Base-by-base conservation (phyloP, 1,140 invertebrate species). In the Habropoda laboriosa region DNA sequence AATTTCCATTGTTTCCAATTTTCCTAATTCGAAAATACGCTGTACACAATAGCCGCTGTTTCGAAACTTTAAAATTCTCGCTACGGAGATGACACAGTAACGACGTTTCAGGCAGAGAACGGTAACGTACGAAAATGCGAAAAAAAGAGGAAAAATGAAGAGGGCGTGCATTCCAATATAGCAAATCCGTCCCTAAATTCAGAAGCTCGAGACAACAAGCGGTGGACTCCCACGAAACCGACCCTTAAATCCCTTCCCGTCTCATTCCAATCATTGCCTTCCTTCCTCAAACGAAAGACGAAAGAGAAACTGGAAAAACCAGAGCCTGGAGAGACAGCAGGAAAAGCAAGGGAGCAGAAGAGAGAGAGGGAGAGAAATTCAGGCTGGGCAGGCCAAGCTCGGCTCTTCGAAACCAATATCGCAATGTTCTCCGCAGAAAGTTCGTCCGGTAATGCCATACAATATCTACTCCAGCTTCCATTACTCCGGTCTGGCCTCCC, bases 401-500 rank as follows among this genome's bases (percentile, higher is more conserved):
- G 49, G 49, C 82, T 84, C 85, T 81, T 85, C 87, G 90, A 92
- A 92, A 91, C 92, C 91, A 92, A 92, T 92, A 92, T 92, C 84
- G 89, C 89, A 88, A 91, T 91, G 90, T 91, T 91, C 84, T 81
- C 86, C 82, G 87, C 81, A 85, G 83, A 91, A 92, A 92, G 90
- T 92, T 92, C 89, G 87, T 86, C 89, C 87, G 81, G 91, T 92
- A 92, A 92, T 92, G 88, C 91, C 90, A 89, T 90, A 90, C 89
- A 90, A 92, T 91, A 92, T 91, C 90, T 90, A 90, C 91, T 91
- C 84, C 85, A 90, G 90, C 90, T 92, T 92, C 91, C 91, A 92
- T 92, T 92, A 92, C 90, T 92, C 88, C 88, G 91, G 78, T 88
- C 83, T 73, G 75, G 76, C 74, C 67, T 81, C 79, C 83, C 74